Evolutionary conservation across 2,797 vertebrate species (phyloP).

Genomic region (Manis crassicaudata): DNA sequence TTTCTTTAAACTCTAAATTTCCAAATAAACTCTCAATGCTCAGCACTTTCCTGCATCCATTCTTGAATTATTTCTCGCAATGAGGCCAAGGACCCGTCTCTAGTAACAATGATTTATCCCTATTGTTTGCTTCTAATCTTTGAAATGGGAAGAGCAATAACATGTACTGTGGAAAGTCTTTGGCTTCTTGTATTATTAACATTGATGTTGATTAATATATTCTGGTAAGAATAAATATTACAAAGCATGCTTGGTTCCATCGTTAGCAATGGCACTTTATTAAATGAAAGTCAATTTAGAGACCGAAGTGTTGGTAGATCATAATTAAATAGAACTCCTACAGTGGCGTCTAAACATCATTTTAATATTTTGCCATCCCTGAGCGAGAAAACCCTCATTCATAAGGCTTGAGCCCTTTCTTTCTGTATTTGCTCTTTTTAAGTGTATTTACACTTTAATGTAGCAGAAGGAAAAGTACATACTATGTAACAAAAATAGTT

Average conservation of each 20-base stretch:
- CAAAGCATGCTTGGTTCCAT: background rate
- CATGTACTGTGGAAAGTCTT: background rate
- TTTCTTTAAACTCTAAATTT: too few species aligned
- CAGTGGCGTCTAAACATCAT: background rate
- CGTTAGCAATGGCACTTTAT: background rate
- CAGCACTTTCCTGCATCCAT: too few species aligned
- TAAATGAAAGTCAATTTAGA: background rate
- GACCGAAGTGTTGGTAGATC: background rate
- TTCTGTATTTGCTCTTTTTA: background rate
- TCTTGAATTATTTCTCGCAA: too few species aligned
- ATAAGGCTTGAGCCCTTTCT: background rate
- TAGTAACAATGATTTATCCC: background rate
- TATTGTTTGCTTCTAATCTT: background rate
- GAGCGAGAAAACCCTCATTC: background rate
- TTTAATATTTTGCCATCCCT: conserved; percentile 3
- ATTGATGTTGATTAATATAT: background rate
- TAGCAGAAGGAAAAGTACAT: background rate
- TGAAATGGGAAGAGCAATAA: background rate
- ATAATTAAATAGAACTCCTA: background rate
- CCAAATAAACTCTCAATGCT: too few species aligned
- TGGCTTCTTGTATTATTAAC: background rate
- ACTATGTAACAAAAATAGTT: background rate
- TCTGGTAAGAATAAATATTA: background rate
- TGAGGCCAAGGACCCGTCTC: too few species aligned
- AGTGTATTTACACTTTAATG: background rate